A percentile compares a stretch with the other conserved stretches of the same genome.
These are phyloP conservation scores for Alfaro cultratus DNA, from an alignment of 2,797 vertebrate species.

Conservation along the genomic window DNA sequence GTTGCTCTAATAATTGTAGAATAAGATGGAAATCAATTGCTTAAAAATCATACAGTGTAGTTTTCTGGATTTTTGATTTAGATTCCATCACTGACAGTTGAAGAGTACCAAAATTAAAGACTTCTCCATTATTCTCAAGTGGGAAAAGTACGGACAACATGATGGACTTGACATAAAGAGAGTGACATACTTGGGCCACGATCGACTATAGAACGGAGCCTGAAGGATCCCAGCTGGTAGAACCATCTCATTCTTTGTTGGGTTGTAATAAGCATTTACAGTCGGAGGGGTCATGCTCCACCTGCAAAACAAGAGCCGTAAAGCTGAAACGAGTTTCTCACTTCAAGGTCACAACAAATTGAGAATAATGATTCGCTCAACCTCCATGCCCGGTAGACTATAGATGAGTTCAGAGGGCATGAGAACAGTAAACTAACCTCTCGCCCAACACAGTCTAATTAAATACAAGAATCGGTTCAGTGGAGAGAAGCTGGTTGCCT, in stretches of 20 bases:
- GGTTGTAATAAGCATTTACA: slow-evolving; percentile 97
- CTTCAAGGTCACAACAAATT: slow-evolving; percentile 21
- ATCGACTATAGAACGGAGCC: slow-evolving; percentile 91
- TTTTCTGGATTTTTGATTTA: not conserved
- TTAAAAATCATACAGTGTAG: not conserved
- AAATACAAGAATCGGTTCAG: slow-evolving; percentile 55
- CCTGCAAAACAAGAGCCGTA: slow-evolving; percentile 74
- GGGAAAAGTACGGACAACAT: not conserved
- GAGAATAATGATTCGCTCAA: slow-evolving; percentile 12
- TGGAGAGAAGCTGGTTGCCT: slow-evolving; percentile 50
- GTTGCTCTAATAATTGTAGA: not conserved
- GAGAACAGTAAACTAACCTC: slow-evolving; percentile 19
- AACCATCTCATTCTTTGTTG: slow-evolving; percentile 98
- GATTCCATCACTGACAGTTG: not conserved
- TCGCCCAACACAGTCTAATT: slow-evolving; percentile 30
- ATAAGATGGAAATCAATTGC: not conserved
- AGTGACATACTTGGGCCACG: slow-evolving; percentile 89
- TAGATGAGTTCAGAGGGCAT: slow-evolving; percentile 43
- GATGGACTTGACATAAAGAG: not conserved
- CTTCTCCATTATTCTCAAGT: not conserved
- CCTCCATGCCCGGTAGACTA: slow-evolving; percentile 21
- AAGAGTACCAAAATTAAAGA: not conserved
- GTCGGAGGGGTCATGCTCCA: slow-evolving; percentile 99
- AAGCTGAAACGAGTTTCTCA: slow-evolving; percentile 1
- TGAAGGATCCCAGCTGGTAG: slow-evolving; percentile 96